phyloP scores from a whole-genome alignment of 2,797 vertebrate genomes.

The Limosa lapponica region DNA sequence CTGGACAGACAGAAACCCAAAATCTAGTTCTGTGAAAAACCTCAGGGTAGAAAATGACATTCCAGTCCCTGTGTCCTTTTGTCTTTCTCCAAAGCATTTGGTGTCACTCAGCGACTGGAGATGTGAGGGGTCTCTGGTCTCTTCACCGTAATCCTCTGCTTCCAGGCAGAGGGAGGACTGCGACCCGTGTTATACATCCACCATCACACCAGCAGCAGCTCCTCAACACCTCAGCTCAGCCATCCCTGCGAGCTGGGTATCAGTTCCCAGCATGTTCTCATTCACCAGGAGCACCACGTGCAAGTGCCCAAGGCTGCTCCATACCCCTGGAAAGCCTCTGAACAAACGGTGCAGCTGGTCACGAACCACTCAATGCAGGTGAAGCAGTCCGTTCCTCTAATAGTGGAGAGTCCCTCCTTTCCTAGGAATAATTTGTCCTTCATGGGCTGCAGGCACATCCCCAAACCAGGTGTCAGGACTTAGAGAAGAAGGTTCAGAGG shows the following conservation, averaged over 20 bases:
- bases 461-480: not conserved
- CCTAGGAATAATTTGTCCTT: not conserved
- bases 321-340: not conserved
- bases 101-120: not conserved
- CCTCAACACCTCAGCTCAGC: not conserved
- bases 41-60: not conserved
- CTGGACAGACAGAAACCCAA: not conserved
- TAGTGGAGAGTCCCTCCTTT: not conserved
- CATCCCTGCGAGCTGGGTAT: rapidly evolving
- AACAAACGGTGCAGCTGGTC: not conserved
- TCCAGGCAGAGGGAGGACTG: not conserved
- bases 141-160: not conserved
- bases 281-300: not conserved
- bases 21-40: not conserved
- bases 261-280: not conserved
- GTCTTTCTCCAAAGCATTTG: not conserved
- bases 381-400: not conserved
- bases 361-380: not conserved
- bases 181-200: not conserved
- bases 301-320: rapidly evolving
- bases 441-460: not conserved
- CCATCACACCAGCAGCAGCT: not conserved
- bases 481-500: not conserved
- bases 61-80: not conserved
- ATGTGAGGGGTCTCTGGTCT: not conserved